Conservation (phyloP, 2,113 vertebrate species). For the Calonectris borealis region DNA sequence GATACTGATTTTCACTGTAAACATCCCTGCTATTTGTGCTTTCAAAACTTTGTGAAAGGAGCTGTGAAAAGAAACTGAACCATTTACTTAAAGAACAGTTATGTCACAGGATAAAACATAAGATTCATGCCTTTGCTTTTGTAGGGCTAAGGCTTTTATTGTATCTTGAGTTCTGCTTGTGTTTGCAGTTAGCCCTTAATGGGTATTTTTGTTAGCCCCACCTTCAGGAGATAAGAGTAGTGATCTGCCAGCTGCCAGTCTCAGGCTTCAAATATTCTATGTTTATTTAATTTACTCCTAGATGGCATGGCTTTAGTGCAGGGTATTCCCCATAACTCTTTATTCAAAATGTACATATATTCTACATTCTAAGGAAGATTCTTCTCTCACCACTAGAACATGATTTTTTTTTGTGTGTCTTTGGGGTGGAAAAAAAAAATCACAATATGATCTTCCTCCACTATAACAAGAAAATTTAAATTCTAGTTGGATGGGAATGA, state of each 20-base stretch:
- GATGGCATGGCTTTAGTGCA: background rate
- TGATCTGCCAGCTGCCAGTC: background rate
- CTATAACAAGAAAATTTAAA: background rate
- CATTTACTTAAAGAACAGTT: background rate
- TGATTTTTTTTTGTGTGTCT: background rate
- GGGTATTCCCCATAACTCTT: background rate
- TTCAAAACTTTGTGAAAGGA: background rate
- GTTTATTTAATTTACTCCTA: background rate
- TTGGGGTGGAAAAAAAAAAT: background rate
- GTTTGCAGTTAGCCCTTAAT: background rate
- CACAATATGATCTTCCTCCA: background rate
- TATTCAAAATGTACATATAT: background rate
- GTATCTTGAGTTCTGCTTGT: background rate
- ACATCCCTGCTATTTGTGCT: background rate
- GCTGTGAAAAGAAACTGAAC: background rate
- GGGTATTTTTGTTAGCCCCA: background rate
- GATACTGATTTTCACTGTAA: background rate
- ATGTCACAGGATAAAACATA: background rate
- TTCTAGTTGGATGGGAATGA: background rate
- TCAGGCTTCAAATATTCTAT: background rate
- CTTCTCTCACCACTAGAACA: background rate
- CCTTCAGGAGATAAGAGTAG: background rate
- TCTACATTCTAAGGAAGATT: background rate
- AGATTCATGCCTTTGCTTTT: background rate
- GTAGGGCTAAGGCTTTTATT: background rate